Conservation (phyloP, 2,888 invertebrate genomes). For the Monopis laevigella region DNA sequence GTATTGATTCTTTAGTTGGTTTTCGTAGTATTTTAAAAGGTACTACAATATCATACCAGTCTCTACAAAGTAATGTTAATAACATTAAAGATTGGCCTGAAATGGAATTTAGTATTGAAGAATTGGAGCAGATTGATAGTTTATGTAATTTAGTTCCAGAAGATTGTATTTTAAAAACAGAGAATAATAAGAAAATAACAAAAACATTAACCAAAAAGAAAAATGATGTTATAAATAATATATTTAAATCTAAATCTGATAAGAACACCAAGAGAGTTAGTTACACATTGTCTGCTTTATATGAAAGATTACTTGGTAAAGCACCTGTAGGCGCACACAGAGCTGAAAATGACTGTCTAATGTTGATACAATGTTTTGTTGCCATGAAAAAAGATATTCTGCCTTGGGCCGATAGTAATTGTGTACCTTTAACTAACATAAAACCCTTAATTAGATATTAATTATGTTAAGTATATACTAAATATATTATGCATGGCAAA, state of each 20-base stretch:
- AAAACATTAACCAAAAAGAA: conserved; percentile 12
- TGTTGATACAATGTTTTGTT: conserved; percentile 70
- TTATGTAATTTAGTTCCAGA: conserved; percentile 29
- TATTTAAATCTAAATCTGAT: conserved; percentile 16
- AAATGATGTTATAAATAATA: conserved; percentile 4
- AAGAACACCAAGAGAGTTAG: conserved; percentile 23
- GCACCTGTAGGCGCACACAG: conserved; percentile 62
- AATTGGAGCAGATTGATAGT: conserved; percentile 39
- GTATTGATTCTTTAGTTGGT: conserved; percentile 73
- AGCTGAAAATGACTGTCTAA: conserved; percentile 75
- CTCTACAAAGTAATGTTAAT: conserved; percentile 13
- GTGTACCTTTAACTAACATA: conserved; percentile 31
- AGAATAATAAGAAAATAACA: conserved; percentile 11
- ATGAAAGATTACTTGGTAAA: conserved; percentile 57
- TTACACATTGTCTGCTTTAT: conserved; percentile 64
- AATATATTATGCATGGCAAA: no score
- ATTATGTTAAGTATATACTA: no score
- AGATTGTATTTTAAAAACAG: conserved; percentile 15
- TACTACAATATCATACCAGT: conserved; percentile 17
- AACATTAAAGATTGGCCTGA: conserved; percentile 37
- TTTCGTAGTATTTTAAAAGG: conserved; percentile 59
- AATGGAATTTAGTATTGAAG: conserved; percentile 34
- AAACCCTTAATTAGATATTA: conserved; percentile 28
- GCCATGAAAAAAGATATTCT: conserved; percentile 66
- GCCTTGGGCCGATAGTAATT: conserved; percentile 50